Evolutionary conservation across 2,888 invertebrate species (phyloP), one percentile per base, ranked within the genome.

Genomic region (Seira musarum): DNA sequence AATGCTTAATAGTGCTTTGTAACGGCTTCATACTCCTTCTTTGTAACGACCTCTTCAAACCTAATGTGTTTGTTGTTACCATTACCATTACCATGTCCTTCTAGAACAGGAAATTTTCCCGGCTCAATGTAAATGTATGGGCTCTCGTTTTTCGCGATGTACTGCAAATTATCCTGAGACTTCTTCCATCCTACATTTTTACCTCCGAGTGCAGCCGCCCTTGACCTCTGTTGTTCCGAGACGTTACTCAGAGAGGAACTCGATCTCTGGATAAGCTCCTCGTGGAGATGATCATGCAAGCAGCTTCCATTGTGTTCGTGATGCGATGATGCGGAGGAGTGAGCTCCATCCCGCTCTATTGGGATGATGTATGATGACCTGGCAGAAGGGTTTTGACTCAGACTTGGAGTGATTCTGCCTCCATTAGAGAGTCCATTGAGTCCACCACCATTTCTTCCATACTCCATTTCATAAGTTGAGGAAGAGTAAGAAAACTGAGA

Each of bases 41-140:
- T 81, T 6, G 76, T 83, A 15, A 83, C 79, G 3, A 80, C 80
- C 24, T 80, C 80, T 49, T 82, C 73, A 67, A 83, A 83, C 68
- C 82, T 64, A 63, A 83, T 82, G 49, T 80, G 81, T 40, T 82
- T 82, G 6, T 60, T 49, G 22, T 68, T 30, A 5, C 49, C 68
- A 24, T 68, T 40, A 8, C 40, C 40, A 13, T 40, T 40, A 40
- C 6, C 40, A 8, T 22, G 19, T 6, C 64, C 77, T 17, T 73
- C 77, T n/a, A 77, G 53, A 53, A 81, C 77, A 0, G 81, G 81
- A 71, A 81, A 81, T 70, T 83, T 83, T 53, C 80, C 81, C 17
- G 78, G 81, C 46, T 79, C 71, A 25, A 74, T 71, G 69, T 82
- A 82, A 64, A 78, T 46, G 21, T 82, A 82, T 3, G 81, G 81